These are phyloP conservation scores for Pyrgus malvae DNA, from an alignment of 2,888 invertebrate genomes.

Conservation along the genomic window DNA sequence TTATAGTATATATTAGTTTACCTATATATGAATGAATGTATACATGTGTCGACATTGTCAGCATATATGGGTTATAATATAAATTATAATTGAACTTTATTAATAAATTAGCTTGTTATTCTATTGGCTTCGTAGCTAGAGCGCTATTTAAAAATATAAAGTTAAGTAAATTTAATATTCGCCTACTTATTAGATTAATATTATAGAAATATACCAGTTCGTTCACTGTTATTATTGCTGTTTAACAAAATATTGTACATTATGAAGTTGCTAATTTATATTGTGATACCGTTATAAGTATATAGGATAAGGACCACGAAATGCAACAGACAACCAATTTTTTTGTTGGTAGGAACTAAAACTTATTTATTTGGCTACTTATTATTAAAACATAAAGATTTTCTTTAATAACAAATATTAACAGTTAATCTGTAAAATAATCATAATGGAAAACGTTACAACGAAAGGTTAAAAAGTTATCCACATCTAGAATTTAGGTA, in stretches of 20 bases:
- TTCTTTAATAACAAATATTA: no score
- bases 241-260: constrained; percentile 23
- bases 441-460: no score
- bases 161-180: not conserved
- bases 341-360: constrained; percentile 27
- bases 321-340: constrained; percentile 35
- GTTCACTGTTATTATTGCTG: constrained; percentile 25
- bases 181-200: constrained; percentile 10
- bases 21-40: not conserved
- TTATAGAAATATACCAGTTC: constrained; percentile 21
- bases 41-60: not conserved
- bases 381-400: no score
- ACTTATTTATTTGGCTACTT: not conserved
- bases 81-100: not conserved
- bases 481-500: no score
- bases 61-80: not conserved
- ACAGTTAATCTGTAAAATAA: no score
- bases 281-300: constrained; percentile 30
- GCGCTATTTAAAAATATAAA: constrained; percentile 6
- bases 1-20: no score
- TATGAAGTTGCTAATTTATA: constrained; percentile 28
- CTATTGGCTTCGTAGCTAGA: constrained; percentile 7
- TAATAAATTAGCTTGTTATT: not conserved
- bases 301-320: constrained; percentile 33
- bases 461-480: no score